Conservation (phyloP, 2,113 vertebrate species). For the Syngnathus typhle region DNA sequence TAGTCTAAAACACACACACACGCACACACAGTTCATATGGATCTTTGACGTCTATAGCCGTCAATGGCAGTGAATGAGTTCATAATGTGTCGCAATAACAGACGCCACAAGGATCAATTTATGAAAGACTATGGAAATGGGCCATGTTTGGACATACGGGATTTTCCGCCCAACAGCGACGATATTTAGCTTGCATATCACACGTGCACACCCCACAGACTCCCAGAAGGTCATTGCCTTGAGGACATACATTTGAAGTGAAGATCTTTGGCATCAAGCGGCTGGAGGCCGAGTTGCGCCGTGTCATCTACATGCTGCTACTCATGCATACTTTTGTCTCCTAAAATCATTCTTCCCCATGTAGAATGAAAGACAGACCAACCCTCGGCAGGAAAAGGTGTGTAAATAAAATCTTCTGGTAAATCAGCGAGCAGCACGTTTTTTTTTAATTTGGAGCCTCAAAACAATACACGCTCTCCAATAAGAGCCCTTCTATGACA, state of each 20-base stretch:
- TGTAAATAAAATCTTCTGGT: background rate
- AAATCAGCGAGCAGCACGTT: background rate
- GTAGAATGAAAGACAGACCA: background rate
- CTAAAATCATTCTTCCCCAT: background rate
- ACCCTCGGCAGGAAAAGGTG: background rate
- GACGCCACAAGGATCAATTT: background rate
- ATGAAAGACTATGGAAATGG: background rate
- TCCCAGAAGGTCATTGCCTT: slow-evolving; percentile 59
- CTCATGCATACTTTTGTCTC: slow-evolving; percentile 1
- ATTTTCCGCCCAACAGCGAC: background rate
- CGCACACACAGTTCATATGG: too few species aligned
- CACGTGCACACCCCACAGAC: slow-evolving; percentile 43
- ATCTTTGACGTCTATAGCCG: too few species aligned
- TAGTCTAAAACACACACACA: background rate
- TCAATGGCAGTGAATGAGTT: background rate
- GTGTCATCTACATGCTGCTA: slow-evolving; percentile 18
- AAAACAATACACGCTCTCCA: background rate
- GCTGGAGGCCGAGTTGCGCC: slow-evolving; percentile 41
- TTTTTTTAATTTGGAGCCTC: background rate
- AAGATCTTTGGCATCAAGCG: slow-evolving; percentile 40
- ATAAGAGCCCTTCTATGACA: background rate
- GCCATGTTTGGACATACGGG: background rate
- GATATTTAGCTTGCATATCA: background rate
- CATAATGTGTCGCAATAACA: background rate
- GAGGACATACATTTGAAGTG: slow-evolving; percentile 57